Evolutionary conservation across 2,888 invertebrate species (phyloP), one percentile per base, ranked within the genome.

Genomic region (Metopia argyrocephala): DNA sequence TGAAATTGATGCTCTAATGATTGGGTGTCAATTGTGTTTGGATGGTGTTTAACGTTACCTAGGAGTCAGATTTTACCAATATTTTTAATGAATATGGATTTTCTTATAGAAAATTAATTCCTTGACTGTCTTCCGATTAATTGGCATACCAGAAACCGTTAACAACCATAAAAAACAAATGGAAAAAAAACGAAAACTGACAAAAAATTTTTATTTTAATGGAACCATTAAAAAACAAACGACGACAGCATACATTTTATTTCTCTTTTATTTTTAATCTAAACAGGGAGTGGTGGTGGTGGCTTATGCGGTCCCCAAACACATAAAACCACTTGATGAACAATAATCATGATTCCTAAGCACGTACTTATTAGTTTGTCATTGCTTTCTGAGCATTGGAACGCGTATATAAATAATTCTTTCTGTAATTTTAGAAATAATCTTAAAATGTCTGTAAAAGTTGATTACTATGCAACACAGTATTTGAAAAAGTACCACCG

Each of bases 401-500:
- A n/a, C n/a, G n/a, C n/a, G n/a, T n/a, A n/a, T n/a, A n/a, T n/a
- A n/a, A 48, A 52, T 50, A 21, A 45, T 27, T n/a, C 12, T 28
- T 12, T 9, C 20, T 28, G 56, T 76, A 20, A 38, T 59, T 62
- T 64, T 20, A 64, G 38, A 70, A 25, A 52, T 20, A 70, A 75
- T 79, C 61, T 70, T 21, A 56, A 38, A 75, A 79, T 64, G 69
- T 70, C 69, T 64, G 64, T 76, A 64, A 59, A 38, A 50, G 21
- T 66, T 76, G 62, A 76, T 80, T 80, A 73, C 46, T 80, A 80
- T 80, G 73, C 80, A 76, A 64, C 2, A 18, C 6, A 18, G 27
- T 21, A 15, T n/a, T n/a, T 38, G 3, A 12, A 31, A 12, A 31
- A 38, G 3, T 56, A 68, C 31, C 54, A 46, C n/a, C 7, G 15